These are phyloP conservation scores for Scaptomyza parva DNA, from an alignment of 2,888 invertebrate species.

Conservation along the genomic window DNA sequence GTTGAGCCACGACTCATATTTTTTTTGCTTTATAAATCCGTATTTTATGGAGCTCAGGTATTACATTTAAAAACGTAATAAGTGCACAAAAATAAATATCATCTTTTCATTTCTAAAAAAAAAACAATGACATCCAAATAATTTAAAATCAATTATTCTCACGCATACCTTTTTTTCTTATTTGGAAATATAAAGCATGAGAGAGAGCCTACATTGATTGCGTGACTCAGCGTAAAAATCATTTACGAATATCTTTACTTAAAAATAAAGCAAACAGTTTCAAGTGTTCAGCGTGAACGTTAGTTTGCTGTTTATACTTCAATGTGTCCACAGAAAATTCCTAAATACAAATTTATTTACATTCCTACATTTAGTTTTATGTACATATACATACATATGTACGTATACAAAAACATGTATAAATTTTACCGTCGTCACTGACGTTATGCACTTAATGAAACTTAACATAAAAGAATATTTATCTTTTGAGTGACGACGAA, in stretches of 20 bases:
- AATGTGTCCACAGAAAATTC: conserved; percentile 46
- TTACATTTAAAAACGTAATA: conserved; percentile 40
- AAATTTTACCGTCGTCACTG: conserved; percentile 4
- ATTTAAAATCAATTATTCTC: conserved; percentile 76
- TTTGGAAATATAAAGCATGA: conserved; percentile 55
- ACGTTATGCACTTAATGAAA: conserved; percentile 1
- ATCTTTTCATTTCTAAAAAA: conserved; percentile 72
- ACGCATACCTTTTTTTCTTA: conserved; percentile 63
- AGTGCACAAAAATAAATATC: conserved; percentile 62
- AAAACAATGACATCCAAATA: conserved; percentile 75
- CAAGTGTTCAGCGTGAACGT: conserved; percentile 60
- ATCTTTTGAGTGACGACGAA: not conserved
- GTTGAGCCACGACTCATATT: not conserved
- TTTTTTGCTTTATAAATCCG: not conserved
- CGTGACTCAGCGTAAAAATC: conserved; percentile 55
- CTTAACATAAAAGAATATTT: not conserved
- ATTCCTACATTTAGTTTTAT: conserved; percentile 16
- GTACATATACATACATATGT: not conserved
- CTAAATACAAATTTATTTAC: conserved; percentile 42
- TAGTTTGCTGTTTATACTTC: conserved; percentile 44
- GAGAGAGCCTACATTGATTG: conserved; percentile 67
- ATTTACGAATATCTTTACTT: conserved; percentile 59
- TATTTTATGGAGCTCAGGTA: conserved; percentile 7
- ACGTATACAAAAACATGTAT: conserved; percentile 2
- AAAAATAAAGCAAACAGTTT: conserved; percentile 61